Percentiles rank a stretch among this genome's conserved stretches.
Evolutionary conservation across 1,140 invertebrate species (phyloP).

Genomic region (Amphibalanus amphitrite): DNA sequence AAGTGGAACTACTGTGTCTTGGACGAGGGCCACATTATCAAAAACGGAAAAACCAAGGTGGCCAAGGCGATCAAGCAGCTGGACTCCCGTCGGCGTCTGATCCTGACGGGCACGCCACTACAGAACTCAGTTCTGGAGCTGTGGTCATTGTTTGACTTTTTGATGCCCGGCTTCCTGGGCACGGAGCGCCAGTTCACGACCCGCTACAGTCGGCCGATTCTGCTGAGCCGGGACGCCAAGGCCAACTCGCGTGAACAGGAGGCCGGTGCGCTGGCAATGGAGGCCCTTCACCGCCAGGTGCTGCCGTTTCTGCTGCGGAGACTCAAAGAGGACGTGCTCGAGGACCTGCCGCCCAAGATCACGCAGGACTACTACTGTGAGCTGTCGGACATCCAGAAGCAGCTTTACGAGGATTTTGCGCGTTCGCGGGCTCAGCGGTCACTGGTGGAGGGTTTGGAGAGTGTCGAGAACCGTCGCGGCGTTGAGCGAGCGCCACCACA

Average conservation of each 20-base stretch:
- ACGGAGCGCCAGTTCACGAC: conserved; percentile 89
- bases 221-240: conserved; percentile 80
- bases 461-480: neutral
- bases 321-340: conserved; percentile 93
- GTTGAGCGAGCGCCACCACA: neutral
- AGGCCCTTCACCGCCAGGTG: conserved; percentile 81
- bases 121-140: conserved; percentile 93
- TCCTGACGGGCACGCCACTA: conserved; percentile 94
- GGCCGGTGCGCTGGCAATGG: conserved; percentile 67
- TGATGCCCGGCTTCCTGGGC: conserved; percentile 97
- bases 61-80: conserved; percentile 74
- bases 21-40: conserved; percentile 96
- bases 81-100: conserved; percentile 76
- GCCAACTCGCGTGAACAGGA: conserved; percentile 70
- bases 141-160: conserved; percentile 98
- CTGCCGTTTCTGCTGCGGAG: conserved; percentile 87
- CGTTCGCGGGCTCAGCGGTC: conserved; percentile 39
- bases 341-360: conserved; percentile 95
- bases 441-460: conserved; percentile 1
- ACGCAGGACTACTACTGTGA: conserved; percentile 98
- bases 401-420: conserved; percentile 87
- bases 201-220: conserved; percentile 72
- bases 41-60: conserved; percentile 86
- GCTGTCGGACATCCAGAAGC: conserved; percentile 65
- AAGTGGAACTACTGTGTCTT: conserved; percentile 96